Conservation (phyloP, 1,140 invertebrate genomes). For the Pseudomyrmex pallidus region DNA sequence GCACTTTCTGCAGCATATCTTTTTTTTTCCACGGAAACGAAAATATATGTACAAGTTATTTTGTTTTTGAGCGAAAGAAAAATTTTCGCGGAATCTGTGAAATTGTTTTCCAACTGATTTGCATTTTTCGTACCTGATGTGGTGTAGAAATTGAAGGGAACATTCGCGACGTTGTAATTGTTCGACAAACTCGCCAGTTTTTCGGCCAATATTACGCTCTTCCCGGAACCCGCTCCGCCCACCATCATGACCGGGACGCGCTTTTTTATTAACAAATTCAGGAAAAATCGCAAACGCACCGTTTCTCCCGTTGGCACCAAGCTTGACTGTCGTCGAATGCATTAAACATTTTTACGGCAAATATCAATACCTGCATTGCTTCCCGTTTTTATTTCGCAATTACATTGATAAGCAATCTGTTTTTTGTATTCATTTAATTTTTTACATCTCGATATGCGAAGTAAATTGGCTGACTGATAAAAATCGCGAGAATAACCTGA, state of each 20-base stretch:
- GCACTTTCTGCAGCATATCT: conserved; percentile 95
- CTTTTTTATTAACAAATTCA: conserved; percentile 93
- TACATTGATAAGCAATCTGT: not conserved
- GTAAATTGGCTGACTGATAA: conserved; percentile 1
- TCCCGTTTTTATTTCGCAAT: not conserved
- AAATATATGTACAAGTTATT: conserved; percentile 13
- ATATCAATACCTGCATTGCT: not conserved
- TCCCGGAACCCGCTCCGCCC: conserved; percentile 94
- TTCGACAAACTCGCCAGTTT: conserved; percentile 92
- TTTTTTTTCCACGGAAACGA: conserved; percentile 22
- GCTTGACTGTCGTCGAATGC: conserved; percentile 86
- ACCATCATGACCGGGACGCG: conserved; percentile 96
- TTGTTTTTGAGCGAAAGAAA: not conserved
- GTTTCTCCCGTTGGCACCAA: conserved; percentile 96
- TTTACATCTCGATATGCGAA: not conserved
- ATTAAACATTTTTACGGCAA: conserved; percentile 2
- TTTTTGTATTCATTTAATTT: not conserved
- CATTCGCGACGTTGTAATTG: conserved; percentile 93
- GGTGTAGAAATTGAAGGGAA: conserved; percentile 98
- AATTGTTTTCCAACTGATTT: not conserved
- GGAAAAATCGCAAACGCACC: conserved; percentile 94
- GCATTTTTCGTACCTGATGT: conserved; percentile 89
- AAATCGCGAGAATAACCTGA: conserved; percentile 86
- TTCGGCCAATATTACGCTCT: conserved; percentile 94
- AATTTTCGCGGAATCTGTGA: not conserved